Evolutionary conservation across 2,113 vertebrate genomes (phyloP).

Genomic region (Mormyrus lacerda): DNA sequence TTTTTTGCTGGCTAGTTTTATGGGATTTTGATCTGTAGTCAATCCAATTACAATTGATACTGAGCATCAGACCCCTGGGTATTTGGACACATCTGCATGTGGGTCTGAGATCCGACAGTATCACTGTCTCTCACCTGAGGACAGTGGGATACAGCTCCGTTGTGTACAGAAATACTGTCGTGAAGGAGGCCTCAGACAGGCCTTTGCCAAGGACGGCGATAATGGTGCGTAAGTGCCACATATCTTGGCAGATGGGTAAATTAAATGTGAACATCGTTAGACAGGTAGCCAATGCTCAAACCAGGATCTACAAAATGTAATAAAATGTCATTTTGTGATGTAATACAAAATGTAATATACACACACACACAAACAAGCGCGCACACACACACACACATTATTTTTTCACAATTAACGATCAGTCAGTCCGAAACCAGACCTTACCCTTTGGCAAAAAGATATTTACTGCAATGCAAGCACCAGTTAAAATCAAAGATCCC

Average conservation of each 20-base stretch:
- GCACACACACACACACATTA: no score
- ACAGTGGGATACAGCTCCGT: conserved; percentile 80
- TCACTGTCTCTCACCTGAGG: conserved; percentile 60
- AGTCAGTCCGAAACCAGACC: not conserved
- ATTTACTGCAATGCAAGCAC: conserved; percentile 61
- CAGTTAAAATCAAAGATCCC: conserved; percentile 43
- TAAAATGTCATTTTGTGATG: no score
- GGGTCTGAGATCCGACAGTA: not conserved
- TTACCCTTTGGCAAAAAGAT: conserved; percentile 59
- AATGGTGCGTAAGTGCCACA: conserved; percentile 50
- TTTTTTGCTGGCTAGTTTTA: not conserved
- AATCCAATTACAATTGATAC: not conserved
- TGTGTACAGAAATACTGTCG: conserved; percentile 67
- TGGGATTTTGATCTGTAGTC: not conserved
- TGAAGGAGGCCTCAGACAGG: conserved; percentile 77
- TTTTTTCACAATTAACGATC: not conserved
- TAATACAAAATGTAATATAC: no score
- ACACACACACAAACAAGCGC: no score
- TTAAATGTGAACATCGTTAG: not conserved
- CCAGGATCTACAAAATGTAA: not conserved
- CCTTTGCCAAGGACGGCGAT: conserved; percentile 69
- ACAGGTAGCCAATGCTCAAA: not conserved
- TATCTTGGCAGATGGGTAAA: conserved; percentile 41
- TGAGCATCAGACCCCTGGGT: not conserved
- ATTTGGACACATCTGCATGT: not conserved